Base-by-base conservation (phyloP, 2,888 invertebrate species). In the Acheta domesticus region DNA sequence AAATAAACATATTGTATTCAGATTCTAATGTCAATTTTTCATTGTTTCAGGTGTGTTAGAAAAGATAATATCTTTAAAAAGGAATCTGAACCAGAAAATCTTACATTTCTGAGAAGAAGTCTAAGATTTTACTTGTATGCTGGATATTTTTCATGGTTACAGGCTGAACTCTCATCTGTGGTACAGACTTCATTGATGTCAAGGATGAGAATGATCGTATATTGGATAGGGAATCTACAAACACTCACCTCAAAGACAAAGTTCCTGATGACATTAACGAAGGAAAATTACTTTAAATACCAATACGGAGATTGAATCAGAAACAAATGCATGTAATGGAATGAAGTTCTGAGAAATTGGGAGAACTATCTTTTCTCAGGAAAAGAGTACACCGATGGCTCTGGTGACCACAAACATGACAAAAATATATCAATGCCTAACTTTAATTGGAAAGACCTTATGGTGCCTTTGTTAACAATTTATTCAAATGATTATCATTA, bases 121-220 rank as follows among this genome's bases (percentile, higher is more conserved):
- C 49, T 77, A n/a, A 77, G 77, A 49, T 49, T 50, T 21, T 77
- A 49, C 20, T n/a, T 77, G 11, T 49, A 49, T 2, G 77, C 77
- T 49, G 77, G 77, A 49, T 49, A 49, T 48, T n/a, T 77, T 14
- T n/a, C 49, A 49, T 49, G 77, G n/a, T 21, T 77, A 21, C 49
- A 49, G 11, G 48, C 49, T 49, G 77, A 50, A n/a, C 49, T 49
- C 21, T 36, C 36, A 36, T 36, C 36, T 5, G 36, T 36, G 36
- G 36, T 0, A 36, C 36, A 8, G 36, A 36, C 36, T 36, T 36
- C 36, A 36, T 36, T 36, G 36, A 8, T 36, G 36, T 36, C 36
- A 36, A 36, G 8, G 5, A 36, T 8, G 36, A 36, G 36, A 36
- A 36, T 36, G 36, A 36, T 36, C 8, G 8, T 36, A 36, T 36